These are phyloP conservation scores for Drosophila silvestris DNA, from an alignment of 2,888 invertebrate genomes.

Conservation along the genomic window DNA sequence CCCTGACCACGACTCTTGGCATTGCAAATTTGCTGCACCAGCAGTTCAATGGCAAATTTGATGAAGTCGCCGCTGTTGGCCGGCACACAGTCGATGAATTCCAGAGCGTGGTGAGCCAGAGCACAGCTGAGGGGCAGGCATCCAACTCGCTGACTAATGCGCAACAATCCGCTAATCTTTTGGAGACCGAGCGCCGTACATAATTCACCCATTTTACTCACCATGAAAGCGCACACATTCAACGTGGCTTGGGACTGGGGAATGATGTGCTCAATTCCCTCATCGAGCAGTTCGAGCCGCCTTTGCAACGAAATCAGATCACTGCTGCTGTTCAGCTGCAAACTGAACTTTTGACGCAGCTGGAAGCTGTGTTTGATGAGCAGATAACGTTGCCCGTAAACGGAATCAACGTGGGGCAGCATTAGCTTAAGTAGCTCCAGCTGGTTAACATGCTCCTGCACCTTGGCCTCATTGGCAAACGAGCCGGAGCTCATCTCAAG, in stretches of 20 bases:
- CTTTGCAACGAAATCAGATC: constrained; percentile 63
- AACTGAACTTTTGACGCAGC: constrained; percentile 70
- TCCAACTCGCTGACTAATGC: constrained; percentile 75
- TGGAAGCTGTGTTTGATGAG: constrained; percentile 74
- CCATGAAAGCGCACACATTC: constrained; percentile 74
- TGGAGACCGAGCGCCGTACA: constrained; percentile 71
- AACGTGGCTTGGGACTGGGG: constrained; percentile 64
- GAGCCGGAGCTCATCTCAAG: constrained; percentile 61
- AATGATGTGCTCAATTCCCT: constrained; percentile 75
- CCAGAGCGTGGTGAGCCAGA: constrained; percentile 75
- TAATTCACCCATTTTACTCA: constrained; percentile 76
- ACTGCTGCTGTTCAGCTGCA: constrained; percentile 55
- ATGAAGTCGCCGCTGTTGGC: constrained; percentile 75
- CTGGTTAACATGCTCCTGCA: constrained; percentile 67
- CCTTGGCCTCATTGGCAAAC: constrained; percentile 48
- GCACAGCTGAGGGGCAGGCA: constrained; percentile 82
- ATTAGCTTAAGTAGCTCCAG: constrained; percentile 82
- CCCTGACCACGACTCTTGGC: constrained; percentile 58
- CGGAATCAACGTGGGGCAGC: constrained; percentile 50
- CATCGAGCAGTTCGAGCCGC: constrained; percentile 67
- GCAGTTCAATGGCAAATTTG: constrained; percentile 78
- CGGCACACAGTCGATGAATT: constrained; percentile 72
- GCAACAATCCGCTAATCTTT: constrained; percentile 73
- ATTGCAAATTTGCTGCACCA: constrained; percentile 81
- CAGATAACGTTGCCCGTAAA: constrained; percentile 63